Evolutionary conservation across 2,888 invertebrate species (phyloP), one percentile per base, ranked within the genome.

Genomic region (Platerodrilus igneus): DNA sequence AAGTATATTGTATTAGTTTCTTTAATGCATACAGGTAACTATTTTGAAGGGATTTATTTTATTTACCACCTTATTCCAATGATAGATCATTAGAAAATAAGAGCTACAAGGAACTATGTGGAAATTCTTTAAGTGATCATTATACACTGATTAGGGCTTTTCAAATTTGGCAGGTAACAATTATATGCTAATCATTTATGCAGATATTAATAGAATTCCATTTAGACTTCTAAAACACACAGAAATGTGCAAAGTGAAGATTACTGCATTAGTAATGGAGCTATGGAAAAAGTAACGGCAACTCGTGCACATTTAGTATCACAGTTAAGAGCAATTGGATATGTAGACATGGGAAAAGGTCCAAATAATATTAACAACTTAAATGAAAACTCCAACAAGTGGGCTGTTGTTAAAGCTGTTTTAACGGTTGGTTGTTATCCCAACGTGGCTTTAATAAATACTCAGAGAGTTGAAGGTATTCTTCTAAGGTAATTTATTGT

Each of bases 341-440:
- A 90, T 55, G 82, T 91, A 1, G 74, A 78, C 66, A 47, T 77
- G 1, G 64, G 76, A 31, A 77, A 77, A 2, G 77, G 77, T 2
- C 68, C 76, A 0, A 74, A 75, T 3, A 85, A 84, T 56, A 82
- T 89, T 43, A 72, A 83, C 50, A 86, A 88, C 58, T 74, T 91
- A 20, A 95, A 95, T 68, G 65, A 75, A 1, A 85, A 92, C 69
- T 83, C 88, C 0, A 82, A 86, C 55, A 84, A 85, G 60, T 92
- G 91, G 91, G 83, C 90, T 7, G 79, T 95, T 36, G 84, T 97
- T 0, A 95, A 95, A 62, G 87, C 89, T 1, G 89, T 90, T 2
- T 71, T 96, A 18, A 81, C 83, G 15, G 86, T 88, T 3, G 95
- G 96, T 0, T 74, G 89, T 41, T 96, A 95, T 68, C 96, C 97